A percentile compares a stretch with the other conserved stretches of the same genome.
Conservation (phyloP, 1,140 invertebrate species). For the Lepidostoma basale region DNA sequence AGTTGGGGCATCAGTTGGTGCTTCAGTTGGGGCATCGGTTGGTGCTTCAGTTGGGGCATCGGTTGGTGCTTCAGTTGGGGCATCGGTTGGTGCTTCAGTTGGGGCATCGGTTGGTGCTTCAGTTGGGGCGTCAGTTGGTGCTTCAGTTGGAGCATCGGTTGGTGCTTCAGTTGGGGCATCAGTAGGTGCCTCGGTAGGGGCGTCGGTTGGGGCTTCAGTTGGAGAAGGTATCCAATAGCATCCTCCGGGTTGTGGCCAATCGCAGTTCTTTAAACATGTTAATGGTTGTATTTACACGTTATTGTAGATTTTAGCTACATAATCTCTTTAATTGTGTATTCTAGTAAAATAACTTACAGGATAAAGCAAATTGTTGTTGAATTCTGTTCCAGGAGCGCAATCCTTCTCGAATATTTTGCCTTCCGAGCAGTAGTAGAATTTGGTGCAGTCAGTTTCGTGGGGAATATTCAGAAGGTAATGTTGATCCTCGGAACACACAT, state of each 20-base stretch:
- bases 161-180: background rate
- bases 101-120: too few relatives aligned
- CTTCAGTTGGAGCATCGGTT: background rate
- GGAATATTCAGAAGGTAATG: constrained; percentile 43
- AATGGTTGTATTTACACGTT: background rate
- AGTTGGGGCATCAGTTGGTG: constrained; percentile 2
- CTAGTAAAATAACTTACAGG: too few relatives aligned
- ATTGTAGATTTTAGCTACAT: background rate
- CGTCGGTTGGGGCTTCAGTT: background rate
- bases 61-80: too few relatives aligned
- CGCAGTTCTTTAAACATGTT: constrained; percentile 4
- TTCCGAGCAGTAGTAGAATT: constrained; percentile 58
- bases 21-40: background rate
- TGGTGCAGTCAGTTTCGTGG: constrained; percentile 53
- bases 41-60: background rate
- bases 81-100: too few relatives aligned
- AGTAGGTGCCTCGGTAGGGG: background rate
- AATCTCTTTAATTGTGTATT: too few relatives aligned
- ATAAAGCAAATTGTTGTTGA: too few relatives aligned
- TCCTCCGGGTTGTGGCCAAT: constrained; percentile 30
- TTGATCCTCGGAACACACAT: background rate
- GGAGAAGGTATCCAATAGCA: background rate
- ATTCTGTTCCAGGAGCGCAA: constrained; percentile 55
- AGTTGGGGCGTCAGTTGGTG: background rate
- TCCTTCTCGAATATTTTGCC: constrained; percentile 49